Percentiles rank a stretch among this genome's conserved stretches.
Evolutionary conservation across 2,888 invertebrate genomes (phyloP).

Genomic region (Spilosoma lubricipeda): DNA sequence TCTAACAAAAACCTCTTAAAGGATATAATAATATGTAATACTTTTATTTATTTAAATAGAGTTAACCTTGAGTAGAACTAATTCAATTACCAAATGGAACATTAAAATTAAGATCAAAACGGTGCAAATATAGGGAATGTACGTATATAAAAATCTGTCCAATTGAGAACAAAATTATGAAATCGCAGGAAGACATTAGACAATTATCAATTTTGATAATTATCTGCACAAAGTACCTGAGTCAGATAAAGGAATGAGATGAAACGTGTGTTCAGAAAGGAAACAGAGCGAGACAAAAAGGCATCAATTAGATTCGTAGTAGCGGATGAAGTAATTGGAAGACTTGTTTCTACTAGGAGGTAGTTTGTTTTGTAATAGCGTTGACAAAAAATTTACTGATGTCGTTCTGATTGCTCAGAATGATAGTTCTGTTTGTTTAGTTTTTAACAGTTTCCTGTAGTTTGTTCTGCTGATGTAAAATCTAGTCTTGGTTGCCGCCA

Average conservation of each 20-base stretch:
- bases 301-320: constrained; percentile 32
- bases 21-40: no score
- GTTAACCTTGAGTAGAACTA: background rate
- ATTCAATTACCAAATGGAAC: background rate
- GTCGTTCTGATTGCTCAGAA: constrained; percentile 35
- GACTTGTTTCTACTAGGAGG: constrained; percentile 41
- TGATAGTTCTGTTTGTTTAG: constrained; percentile 29
- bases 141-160: background rate
- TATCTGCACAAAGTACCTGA: background rate
- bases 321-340: constrained; percentile 50
- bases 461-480: background rate
- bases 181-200: background rate
- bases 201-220: background rate
- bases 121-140: background rate
- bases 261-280: constrained; percentile 5
- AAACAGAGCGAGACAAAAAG: constrained; percentile 21
- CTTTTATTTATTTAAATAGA: no score
- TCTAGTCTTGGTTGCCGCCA: no score
- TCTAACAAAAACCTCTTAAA: no score
- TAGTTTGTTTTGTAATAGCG: constrained; percentile 29
- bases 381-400: constrained; percentile 42
- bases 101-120: background rate
- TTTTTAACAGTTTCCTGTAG: constrained; percentile 33
- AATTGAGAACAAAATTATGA: background rate
- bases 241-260: constrained; percentile 17